Percentiles rank a stretch among this genome's conserved stretches.
Evolutionary conservation across 2,888 invertebrate genomes (phyloP).

Genomic region (Eilema caniola): DNA sequence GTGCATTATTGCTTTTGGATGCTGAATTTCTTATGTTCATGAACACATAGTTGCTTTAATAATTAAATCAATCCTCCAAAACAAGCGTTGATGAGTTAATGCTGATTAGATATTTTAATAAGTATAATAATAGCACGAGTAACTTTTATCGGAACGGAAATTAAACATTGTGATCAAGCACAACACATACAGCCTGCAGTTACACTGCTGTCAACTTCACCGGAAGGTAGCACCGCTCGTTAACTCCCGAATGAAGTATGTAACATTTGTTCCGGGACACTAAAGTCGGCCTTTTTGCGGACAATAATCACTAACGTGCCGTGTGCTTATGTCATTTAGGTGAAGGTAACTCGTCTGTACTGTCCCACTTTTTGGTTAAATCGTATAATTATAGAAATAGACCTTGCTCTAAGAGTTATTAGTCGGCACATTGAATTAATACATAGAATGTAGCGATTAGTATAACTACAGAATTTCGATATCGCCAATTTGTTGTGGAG

Average conservation of each 20-base stretch:
- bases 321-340: conserved; percentile 2
- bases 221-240: conserved; percentile 28
- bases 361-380: neutral
- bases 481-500: too few relatives aligned
- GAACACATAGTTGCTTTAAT: too few relatives aligned
- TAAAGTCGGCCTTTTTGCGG: conserved; percentile 15
- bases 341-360: neutral
- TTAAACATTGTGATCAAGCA: neutral
- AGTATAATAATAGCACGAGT: neutral
- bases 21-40: neutral
- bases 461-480: too few relatives aligned
- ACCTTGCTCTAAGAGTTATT: neutral
- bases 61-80: too few relatives aligned
- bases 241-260: conserved; percentile 18
- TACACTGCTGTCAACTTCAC: neutral
- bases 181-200: neutral
- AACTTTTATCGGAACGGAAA: neutral
- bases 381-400: neutral
- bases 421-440: neutral
- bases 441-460: neutral
- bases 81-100: too few relatives aligned
- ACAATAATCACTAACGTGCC: conserved; percentile 2
- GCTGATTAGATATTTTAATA: neutral
- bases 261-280: conserved; percentile 32
- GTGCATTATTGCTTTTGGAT: neutral